Evolutionary conservation across 1,140 invertebrate species (phyloP), one percentile per base, ranked within the genome.

Genomic region (Musca domestica): DNA sequence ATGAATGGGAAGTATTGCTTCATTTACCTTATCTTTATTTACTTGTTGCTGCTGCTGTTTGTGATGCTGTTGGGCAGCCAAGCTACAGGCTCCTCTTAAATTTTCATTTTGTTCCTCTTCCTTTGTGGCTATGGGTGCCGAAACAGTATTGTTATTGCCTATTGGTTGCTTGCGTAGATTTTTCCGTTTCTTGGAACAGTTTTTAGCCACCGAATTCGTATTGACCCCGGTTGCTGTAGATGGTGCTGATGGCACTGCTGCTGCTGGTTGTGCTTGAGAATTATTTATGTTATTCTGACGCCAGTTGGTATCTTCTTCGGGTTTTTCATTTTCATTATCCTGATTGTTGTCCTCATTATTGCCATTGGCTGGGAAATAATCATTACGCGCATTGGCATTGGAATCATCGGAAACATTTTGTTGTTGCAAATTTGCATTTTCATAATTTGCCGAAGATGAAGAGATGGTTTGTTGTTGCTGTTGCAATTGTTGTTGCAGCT

Each of bases 101-200:
- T 65, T 65, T 0, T 65, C 64, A 49, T 49, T 65, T 5, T 14
- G 15, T n/a, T 67, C 47, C 5, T 52, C 56, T 12, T 61, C 56
- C 23, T 61, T 61, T 49, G 47, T 19, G 19, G 56, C 19, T 14
- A 25, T 14, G 19, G 19, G 17, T n/a, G 14, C 3, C 3, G 20
- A 20, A 2, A 22, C 4, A 49, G 47, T 48, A n/a, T 22, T 27
- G 56, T 22, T 46, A 22, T 48, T 23, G 34, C 12, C 74, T 19
- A 74, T 76, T 51, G 7, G 7, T 51, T 76, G 71, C 27, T 78
- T 76, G 14, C 71, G 69, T 14, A 73, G 22, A 67, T 72, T 70
- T 17, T 72, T 68, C 4, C 71, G 61, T 56, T 74, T 72, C 30
- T 73, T 73, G 15, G 71, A 73, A 14, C 47, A 68, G 63, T 61